Evolutionary conservation across 2,888 invertebrate genomes (phyloP).

Genomic region (Caenorhabditis wallacei): DNA sequence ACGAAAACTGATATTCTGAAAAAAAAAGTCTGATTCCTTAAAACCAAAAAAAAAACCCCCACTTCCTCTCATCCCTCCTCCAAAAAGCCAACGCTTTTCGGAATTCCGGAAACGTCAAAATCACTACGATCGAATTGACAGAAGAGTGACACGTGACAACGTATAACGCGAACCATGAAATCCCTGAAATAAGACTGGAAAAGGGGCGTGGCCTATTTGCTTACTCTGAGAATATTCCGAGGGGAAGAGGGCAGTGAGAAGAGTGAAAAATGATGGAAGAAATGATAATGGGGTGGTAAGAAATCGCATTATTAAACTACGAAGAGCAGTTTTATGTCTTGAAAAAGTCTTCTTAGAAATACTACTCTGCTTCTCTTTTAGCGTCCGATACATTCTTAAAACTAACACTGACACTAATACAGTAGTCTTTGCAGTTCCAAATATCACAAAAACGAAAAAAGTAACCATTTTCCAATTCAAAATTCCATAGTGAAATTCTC

Average conservation of each 20-base stretch:
- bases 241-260: slow-evolving; percentile 6
- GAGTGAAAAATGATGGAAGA: background rate
- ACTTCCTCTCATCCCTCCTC: background rate
- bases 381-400: background rate
- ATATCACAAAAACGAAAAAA: background rate
- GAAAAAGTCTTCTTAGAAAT: slow-evolving; percentile 2
- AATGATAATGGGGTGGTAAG: slow-evolving; percentile 13
- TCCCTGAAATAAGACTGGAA: slow-evolving; percentile 13
- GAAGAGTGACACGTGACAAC: slow-evolving; percentile 38
- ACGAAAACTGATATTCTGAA: too few species aligned
- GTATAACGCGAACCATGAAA: slow-evolving; percentile 24
- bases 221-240: slow-evolving; percentile 19
- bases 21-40: background rate
- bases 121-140: slow-evolving; percentile 36
- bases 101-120: slow-evolving; percentile 38
- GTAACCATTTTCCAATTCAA: slow-evolving; percentile 1
- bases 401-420: slow-evolving; percentile 9
- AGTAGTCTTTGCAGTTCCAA: slow-evolving; percentile 11
- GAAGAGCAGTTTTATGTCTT: slow-evolving; percentile 10
- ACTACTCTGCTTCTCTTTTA: background rate
- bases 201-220: background rate
- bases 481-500: slow-evolving; percentile 20
- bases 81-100: slow-evolving; percentile 28
- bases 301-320: slow-evolving; percentile 33
- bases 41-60: background rate